phyloP scores from a whole-genome alignment of 1,140 invertebrate genomes.

The Varroa destructor region DNA sequence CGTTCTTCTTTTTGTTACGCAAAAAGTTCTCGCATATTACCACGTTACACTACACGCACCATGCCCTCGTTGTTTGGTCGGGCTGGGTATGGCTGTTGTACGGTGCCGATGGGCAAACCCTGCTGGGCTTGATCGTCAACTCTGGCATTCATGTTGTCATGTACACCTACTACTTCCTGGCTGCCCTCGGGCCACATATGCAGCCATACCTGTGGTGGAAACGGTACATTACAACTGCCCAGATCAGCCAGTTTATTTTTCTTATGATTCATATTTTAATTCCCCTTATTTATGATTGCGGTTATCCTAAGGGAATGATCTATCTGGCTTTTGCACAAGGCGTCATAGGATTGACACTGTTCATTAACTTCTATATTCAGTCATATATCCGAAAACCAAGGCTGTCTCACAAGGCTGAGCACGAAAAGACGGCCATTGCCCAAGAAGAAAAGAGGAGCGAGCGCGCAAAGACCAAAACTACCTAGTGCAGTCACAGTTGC shows the following conservation, averaged over 20 bases:
- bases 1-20: slow-evolving; percentile 68
- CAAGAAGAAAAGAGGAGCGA: background rate
- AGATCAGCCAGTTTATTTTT: slow-evolving; percentile 39
- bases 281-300: slow-evolving; percentile 18
- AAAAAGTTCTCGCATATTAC: slow-evolving; percentile 86
- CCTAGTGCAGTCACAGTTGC: background rate
- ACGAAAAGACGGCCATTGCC: background rate
- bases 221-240: slow-evolving; percentile 45
- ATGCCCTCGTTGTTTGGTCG: slow-evolving; percentile 84
- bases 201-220: slow-evolving; percentile 47
- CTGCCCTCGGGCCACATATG: slow-evolving; percentile 43
- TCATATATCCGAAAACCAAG: slow-evolving; percentile 49
- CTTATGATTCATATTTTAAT: slow-evolving; percentile 8
- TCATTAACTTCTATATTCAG: slow-evolving; percentile 76
- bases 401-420: background rate
- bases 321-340: slow-evolving; percentile 16
- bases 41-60: slow-evolving; percentile 83
- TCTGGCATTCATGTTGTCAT: slow-evolving; percentile 60
- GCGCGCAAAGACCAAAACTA: background rate
- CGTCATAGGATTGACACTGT: slow-evolving; percentile 47
- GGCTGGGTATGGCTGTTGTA: slow-evolving; percentile 51
- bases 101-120: slow-evolving; percentile 13
- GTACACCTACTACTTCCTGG: slow-evolving; percentile 46
- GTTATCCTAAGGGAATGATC: slow-evolving; percentile 21
- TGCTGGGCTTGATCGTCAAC: slow-evolving; percentile 47